These are phyloP conservation scores for Idaea dimidiata DNA, from an alignment of 2,888 invertebrate genomes.

Conservation along the genomic window DNA sequence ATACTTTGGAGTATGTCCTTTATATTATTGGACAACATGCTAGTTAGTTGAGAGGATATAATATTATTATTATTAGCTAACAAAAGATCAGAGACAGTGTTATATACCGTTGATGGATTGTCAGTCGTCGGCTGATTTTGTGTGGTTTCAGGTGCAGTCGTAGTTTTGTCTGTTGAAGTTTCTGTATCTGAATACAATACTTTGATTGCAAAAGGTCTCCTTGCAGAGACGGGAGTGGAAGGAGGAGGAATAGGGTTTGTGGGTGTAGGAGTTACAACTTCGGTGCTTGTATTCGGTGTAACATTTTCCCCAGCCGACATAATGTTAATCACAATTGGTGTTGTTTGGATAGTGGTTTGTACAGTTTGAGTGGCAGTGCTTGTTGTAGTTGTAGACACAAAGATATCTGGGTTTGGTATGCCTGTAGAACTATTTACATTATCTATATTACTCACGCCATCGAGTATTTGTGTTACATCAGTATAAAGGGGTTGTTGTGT, in stretches of 20 bases:
- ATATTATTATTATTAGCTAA: conserved; percentile 71
- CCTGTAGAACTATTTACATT: conserved; percentile 73
- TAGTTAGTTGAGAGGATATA: conserved; percentile 77
- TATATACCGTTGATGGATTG: conserved; percentile 73
- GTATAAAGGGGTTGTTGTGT: conserved; percentile 59
- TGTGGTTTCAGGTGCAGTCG: conserved; percentile 60
- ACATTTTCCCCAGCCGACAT: conserved; percentile 65
- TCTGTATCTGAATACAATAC: conserved; percentile 73
- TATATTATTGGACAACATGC: conserved; percentile 77
- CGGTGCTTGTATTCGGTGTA: conserved; percentile 61
- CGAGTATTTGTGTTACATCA: conserved; percentile 65
- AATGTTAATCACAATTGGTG: conserved; percentile 76
- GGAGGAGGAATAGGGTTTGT: conserved; percentile 50
- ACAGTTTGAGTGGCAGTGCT: conserved; percentile 74
- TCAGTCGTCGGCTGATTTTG: conserved; percentile 66
- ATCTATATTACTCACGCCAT: conserved; percentile 77
- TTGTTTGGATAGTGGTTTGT: conserved; percentile 68
- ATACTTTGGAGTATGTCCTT: conserved; percentile 68
- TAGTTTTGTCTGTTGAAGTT: conserved; percentile 63
- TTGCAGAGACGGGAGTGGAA: conserved; percentile 66
- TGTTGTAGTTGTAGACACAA: conserved; percentile 53
- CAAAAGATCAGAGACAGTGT: conserved; percentile 74
- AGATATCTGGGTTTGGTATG: conserved; percentile 56
- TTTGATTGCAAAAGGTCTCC: conserved; percentile 76
- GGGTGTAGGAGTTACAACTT: conserved; percentile 54